Base-by-base conservation (phyloP, 2,888 invertebrate species). In the Molorchus minor region DNA sequence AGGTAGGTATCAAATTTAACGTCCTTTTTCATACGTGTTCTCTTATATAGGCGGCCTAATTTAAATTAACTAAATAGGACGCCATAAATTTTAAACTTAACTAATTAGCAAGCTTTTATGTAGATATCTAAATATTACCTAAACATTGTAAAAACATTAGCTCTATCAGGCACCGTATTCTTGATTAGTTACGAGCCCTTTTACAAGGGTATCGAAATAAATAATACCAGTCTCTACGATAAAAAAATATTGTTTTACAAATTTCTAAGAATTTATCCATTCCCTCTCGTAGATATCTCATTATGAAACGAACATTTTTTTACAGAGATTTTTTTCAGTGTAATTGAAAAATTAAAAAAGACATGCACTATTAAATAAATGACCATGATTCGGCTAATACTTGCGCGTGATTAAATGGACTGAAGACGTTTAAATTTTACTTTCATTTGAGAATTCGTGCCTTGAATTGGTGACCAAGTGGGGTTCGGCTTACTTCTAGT, bases 391-490 rank as follows among this genome's bases (percentile, higher is more conserved):
- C 38, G 15, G 21, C 38, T 49, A 35, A 38, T 38, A 49, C 38
- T 21, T 25, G 25, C 17, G 13, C 49, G 38, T 25, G 38, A 25
- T 64, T 64, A 64, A 61, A 64, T 64, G 61, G 57, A 62, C 67
- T 60, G 61, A 67, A 58, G 61, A 63, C 57, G 64, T 62, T 65
- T 66, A 65, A 64, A 65, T 73, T 75, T 75, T 72, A 75, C 74
- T 75, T 75, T 75, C 74, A 65, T 74, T 74, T 61, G 67, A 67
- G 67, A 61, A 71, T 64, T 62, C 68, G 69, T 72, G 69, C 61
- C 69, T 69, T 65, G 70, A 63, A 66, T 65, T 64, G 64, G 61
- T 65, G 67, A 69, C 68, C 65, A 58, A 66, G 49, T 53, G 41
- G 49, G 38, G 38, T 49, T 49, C 49, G 49, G 38, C 49, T 49